Evolutionary conservation across 2,797 vertebrate species (phyloP).

Genomic region (Lateolabrax maculatus): DNA sequence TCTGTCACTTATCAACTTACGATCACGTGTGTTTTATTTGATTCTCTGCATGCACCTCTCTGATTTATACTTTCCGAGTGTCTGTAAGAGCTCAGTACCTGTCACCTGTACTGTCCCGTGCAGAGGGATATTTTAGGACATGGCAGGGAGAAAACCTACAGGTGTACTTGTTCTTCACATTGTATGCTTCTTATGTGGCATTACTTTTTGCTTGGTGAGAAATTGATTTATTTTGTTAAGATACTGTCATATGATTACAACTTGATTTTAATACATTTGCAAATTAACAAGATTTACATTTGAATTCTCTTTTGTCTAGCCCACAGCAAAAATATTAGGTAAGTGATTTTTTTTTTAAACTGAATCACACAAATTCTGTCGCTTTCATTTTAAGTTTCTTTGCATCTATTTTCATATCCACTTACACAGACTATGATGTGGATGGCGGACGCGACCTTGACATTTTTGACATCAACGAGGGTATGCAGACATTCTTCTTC

Average conservation of each 20-base stretch:
- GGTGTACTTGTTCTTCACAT: slow-evolving; percentile 42
- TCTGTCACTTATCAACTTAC: slow-evolving; percentile 74
- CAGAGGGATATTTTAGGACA: slow-evolving; percentile 40
- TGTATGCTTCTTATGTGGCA: slow-evolving; percentile 52
- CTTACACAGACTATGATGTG: slow-evolving; percentile 86
- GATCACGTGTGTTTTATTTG: slow-evolving; percentile 11
- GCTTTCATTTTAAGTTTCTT: not conserved
- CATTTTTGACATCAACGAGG: slow-evolving; percentile 95
- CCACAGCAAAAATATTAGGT: slow-evolving; percentile 72
- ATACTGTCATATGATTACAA: not conserved
- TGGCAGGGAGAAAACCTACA: slow-evolving; percentile 50
- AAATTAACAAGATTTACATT: slow-evolving; percentile 9
- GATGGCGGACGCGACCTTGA: slow-evolving; percentile 89
- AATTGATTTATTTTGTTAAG: not conserved
- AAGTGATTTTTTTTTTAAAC: slow-evolving; percentile 23
- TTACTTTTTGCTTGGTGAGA: slow-evolving; percentile 79
- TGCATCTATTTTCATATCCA: not conserved
- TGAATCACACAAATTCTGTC: no score
- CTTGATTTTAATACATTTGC: not conserved
- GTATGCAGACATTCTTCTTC: slow-evolving; percentile 71
- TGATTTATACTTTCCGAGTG: not conserved
- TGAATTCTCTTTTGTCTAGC: slow-evolving; percentile 56
- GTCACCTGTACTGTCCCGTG: not conserved
- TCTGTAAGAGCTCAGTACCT: not conserved
- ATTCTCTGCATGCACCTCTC: not conserved